Percentiles rank a stretch among this genome's conserved stretches.
phyloP scores from a whole-genome alignment of 2,797 vertebrate species.

The Phalloptychus januarius region DNA sequence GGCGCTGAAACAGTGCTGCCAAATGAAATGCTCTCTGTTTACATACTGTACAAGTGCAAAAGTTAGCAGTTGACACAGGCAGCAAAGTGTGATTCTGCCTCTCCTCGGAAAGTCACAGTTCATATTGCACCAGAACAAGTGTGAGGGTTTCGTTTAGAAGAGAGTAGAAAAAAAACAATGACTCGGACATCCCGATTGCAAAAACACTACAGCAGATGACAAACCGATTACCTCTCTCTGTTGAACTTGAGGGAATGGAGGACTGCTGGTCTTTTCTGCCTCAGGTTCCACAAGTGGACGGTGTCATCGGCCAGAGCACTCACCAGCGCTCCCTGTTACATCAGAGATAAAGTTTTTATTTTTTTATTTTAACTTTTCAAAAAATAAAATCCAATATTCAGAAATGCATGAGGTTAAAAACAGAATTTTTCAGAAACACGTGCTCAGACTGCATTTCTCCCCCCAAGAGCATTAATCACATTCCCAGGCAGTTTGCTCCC shows the following conservation, averaged over 20 bases:
- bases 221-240: conserved; percentile 89
- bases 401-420: not conserved
- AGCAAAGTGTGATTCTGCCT: conserved; percentile 46
- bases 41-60: conserved; percentile 45
- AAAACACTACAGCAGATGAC: not conserved
- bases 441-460: conserved; percentile 26
- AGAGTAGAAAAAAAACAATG: conserved; percentile 3
- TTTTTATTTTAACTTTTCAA: conserved; percentile 5
- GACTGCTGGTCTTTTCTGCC: conserved; percentile 97
- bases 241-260: conserved; percentile 98
- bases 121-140: conserved; percentile 38
- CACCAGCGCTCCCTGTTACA: conserved; percentile 91
- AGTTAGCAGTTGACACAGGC: conserved; percentile 49
- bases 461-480: conserved; percentile 39
- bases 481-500: conserved; percentile 57
- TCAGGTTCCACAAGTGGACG: conserved; percentile 96
- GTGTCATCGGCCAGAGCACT: conserved; percentile 97
- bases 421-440: conserved; percentile 4
- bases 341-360: conserved; percentile 4
- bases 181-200: not conserved
- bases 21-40: conserved; percentile 55
- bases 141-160: conserved; percentile 29
- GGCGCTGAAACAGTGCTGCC: conserved; percentile 38
- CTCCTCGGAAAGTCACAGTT: conserved; percentile 33
- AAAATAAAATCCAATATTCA: not conserved